These are phyloP conservation scores for Lordiphosa clarofinis DNA, from an alignment of 1,140 invertebrate genomes.

Conservation along the genomic window DNA sequence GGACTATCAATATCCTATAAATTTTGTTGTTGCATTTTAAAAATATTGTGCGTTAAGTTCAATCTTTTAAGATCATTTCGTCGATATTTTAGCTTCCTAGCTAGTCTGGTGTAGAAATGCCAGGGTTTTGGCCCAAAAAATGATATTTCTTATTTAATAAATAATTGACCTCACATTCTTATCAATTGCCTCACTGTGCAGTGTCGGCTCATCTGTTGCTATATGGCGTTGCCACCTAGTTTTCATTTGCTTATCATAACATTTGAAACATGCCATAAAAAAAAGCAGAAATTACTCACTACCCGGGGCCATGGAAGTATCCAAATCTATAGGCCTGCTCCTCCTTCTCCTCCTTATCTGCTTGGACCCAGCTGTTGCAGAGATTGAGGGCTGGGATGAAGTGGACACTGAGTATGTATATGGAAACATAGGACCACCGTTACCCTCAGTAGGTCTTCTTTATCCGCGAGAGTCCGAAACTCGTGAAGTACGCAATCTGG, in stretches of 20 bases:
- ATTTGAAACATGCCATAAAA: background rate
- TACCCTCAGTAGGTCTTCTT: constrained; percentile 82
- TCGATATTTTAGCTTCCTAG: no score
- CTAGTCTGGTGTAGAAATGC: no score
- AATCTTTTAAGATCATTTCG: no score
- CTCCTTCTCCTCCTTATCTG: background rate
- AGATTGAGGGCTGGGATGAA: background rate
- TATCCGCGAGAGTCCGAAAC: constrained; percentile 91
- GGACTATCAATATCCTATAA: no score
- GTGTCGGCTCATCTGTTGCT: no score
- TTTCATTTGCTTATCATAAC: constrained; percentile 1
- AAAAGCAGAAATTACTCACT: background rate
- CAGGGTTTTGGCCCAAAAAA: no score
- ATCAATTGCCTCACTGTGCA: no score
- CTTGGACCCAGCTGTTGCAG: background rate
- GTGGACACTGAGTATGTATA: constrained; percentile 28
- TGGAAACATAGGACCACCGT: constrained; percentile 12
- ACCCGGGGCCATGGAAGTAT: background rate
- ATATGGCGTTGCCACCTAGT: background rate
- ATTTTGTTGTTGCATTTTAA: no score
- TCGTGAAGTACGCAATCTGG: constrained; percentile 86
- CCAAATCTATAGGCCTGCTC: background rate
- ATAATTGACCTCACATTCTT: no score
- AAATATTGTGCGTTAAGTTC: no score
- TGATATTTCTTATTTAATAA: no score